phyloP scores from a whole-genome alignment of 2,888 invertebrate genomes.

The Suillia variegata region DNA sequence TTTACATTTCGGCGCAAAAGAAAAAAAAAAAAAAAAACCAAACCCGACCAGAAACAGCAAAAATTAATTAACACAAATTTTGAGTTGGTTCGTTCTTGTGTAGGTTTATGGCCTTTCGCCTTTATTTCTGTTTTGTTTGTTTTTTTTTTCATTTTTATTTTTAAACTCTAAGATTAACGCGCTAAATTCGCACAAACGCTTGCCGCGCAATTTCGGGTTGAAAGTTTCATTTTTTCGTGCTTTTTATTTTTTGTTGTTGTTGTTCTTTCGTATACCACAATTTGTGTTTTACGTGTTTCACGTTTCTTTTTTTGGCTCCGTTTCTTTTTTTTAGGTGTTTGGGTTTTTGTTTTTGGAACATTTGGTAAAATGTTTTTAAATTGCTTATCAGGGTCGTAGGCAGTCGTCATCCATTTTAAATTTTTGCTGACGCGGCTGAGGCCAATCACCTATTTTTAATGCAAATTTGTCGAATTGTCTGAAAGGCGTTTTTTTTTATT shows the following conservation, averaged over 20 bases:
- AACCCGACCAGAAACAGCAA: background rate
- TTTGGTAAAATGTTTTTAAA: conserved; percentile 8
- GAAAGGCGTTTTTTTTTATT: background rate
- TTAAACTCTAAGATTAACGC: no score
- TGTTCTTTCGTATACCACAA: no score
- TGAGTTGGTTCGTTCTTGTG: no score
- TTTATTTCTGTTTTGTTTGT: background rate
- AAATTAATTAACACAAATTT: no score
- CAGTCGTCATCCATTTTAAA: background rate
- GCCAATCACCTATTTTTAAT: conserved; percentile 1
- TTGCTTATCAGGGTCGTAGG: conserved; percentile 8
- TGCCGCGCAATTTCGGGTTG: no score
- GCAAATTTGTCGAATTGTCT: background rate
- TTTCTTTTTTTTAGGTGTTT: background rate
- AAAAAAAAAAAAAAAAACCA: background rate
- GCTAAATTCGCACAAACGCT: no score
- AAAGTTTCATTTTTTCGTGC: no score
- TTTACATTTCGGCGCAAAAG: conserved; percentile 11
- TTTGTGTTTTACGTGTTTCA: no score
- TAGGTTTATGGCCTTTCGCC: background rate
- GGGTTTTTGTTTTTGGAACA: background rate
- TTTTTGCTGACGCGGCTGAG: background rate
- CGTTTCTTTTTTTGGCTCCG: no score
- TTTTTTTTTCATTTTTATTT: background rate
- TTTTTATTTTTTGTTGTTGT: no score